These are phyloP conservation scores for Acromyrmex heyeri DNA, from an alignment of 1,140 invertebrate genomes.

Conservation along the genomic window DNA sequence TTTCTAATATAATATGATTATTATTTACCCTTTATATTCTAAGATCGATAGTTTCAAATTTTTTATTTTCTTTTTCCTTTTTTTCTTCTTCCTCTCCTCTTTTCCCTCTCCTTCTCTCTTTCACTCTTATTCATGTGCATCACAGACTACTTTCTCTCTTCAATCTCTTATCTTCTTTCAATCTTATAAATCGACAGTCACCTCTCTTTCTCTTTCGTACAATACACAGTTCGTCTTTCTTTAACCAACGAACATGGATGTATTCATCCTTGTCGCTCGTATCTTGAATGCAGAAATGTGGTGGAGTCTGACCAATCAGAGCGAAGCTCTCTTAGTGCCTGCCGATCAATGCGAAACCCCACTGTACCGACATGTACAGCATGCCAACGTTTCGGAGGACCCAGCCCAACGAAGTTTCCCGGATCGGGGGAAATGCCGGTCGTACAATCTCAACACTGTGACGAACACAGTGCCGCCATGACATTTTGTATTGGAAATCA, in stretches of 20 bases:
- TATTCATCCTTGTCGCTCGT: constrained; percentile 42
- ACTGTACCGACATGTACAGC: constrained; percentile 82
- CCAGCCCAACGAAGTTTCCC: constrained; percentile 56
- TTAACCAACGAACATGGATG: constrained; percentile 14
- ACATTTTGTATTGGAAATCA: constrained; percentile 43
- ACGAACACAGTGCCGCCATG: constrained; percentile 56
- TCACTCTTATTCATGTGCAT: neutral
- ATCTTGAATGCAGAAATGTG: constrained; percentile 64
- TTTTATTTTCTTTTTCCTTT: constrained; percentile 42
- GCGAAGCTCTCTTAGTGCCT: constrained; percentile 77
- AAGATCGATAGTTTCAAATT: neutral
- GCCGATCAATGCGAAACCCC: constrained; percentile 85
- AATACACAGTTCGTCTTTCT: neutral
- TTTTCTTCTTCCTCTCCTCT: constrained; percentile 39
- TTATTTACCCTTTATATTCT: neutral
- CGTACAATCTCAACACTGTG: constrained; percentile 49
- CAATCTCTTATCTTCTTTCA: constrained; percentile 65
- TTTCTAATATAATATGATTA: neutral
- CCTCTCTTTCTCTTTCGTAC: constrained; percentile 17
- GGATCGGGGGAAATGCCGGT: constrained; percentile 35
- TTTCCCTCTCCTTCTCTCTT: constrained; percentile 5
- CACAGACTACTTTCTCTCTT: constrained; percentile 10
- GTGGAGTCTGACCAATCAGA: constrained; percentile 80
- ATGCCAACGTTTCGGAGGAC: constrained; percentile 72
- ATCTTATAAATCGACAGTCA: constrained; percentile 29